Evolutionary conservation across 2,888 invertebrate genomes (phyloP), one percentile per base, ranked within the genome.

Genomic region (Argynnis bischoffii): DNA sequence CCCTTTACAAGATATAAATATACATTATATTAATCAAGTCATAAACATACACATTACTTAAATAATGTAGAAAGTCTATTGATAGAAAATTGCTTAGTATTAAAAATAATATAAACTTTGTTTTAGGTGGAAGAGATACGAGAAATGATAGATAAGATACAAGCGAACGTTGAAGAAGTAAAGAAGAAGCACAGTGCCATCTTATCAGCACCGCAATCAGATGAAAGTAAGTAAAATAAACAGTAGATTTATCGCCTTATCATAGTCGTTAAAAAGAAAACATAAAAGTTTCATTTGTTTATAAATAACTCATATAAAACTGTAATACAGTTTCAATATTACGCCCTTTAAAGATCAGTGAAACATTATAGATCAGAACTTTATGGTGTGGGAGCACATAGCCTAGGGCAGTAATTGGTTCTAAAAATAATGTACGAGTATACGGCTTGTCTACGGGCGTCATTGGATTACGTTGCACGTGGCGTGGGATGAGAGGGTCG

Each of bases 111-210:
- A 53, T 41, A 54, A 53, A 11, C 71, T 67, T 73, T 41, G 81
- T 89, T 88, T 59, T 89, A 98, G 98, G 99, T 99, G 93, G 99
- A 99, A 94, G 99, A 99, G 94, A 99, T 99, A 92, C 96, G 99
- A 83, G 98, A 98, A 93, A 99, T 99, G 98, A 99, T 99, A 94
- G 99, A 99, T 93, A 98, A 98, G 94, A 99, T 99, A 88, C 98
- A 99, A 92, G 96, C 97, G 84, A 99, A 99, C 95, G 99, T 99
- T 77, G 99, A 99, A 88, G 99, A 99, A 90, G 99, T 99, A 73
- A 99, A 99, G 95, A 99, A 99, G 95, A 99, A 99, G 95, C 99
- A 99, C 94, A 99, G 99, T 94, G 97, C 98, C 93, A 99, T 99
- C 87, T 94, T 99, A 84, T 99, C 99, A 84, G 99, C 99, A 81